These are phyloP conservation scores for Calosoma granatense DNA, from an alignment of 1,140 invertebrate genomes.

Conservation along the genomic window DNA sequence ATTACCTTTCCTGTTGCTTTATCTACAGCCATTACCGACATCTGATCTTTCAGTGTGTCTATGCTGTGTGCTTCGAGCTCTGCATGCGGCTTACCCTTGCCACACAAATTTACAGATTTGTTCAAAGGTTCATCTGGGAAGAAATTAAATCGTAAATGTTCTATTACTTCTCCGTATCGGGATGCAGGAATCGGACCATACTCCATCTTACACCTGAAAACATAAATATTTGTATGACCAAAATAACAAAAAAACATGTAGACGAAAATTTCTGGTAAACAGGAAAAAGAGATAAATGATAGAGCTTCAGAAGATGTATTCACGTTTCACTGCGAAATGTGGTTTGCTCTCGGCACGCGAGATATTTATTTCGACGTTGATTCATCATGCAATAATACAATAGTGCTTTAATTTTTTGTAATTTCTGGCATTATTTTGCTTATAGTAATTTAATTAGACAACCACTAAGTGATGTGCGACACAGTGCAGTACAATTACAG, in stretches of 20 bases:
- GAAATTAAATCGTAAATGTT: conserved; percentile 58
- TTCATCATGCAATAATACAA: too few relatives aligned
- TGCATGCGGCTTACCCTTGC: conserved; percentile 51
- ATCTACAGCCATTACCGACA: conserved; percentile 58
- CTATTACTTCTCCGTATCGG: conserved; percentile 49
- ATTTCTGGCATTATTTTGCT: too few relatives aligned
- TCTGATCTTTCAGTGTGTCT: conserved; percentile 54
- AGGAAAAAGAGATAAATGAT: neutral
- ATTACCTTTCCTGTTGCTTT: conserved; percentile 46
- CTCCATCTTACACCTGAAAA: conserved; percentile 30
- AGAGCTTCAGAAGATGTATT: neutral
- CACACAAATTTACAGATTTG: conserved; percentile 58
- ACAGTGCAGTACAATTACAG: too few relatives aligned
- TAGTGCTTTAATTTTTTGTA: too few relatives aligned
- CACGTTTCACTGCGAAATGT: neutral
- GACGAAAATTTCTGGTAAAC: too few relatives aligned
- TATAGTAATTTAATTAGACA: too few relatives aligned
- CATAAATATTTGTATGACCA: neutral
- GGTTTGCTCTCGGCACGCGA: too few relatives aligned
- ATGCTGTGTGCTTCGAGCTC: conserved; percentile 64
- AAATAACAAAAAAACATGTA: neutral
- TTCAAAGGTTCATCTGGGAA: conserved; percentile 74
- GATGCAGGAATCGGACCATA: conserved; percentile 40
- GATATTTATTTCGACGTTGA: too few relatives aligned
- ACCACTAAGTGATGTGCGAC: too few relatives aligned